phyloP scores from a whole-genome alignment of 2,113 vertebrate genomes.

The Hyperoodon ampullatus region DNA sequence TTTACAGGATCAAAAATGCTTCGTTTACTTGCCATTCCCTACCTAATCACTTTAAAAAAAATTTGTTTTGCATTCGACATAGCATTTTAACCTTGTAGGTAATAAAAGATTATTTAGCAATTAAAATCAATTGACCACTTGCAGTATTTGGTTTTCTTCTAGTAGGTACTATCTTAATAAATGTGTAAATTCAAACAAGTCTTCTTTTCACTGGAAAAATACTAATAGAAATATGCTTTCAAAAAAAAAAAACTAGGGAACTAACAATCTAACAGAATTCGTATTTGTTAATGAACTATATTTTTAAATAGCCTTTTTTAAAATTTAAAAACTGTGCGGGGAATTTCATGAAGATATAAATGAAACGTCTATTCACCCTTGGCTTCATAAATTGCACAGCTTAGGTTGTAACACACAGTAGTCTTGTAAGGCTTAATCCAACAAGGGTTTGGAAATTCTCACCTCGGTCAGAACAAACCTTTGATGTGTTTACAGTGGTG shows the following conservation, averaged over 20 bases:
- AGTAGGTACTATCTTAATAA: conserved; percentile 44
- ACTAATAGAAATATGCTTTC: conserved; percentile 58
- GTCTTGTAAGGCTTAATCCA: conserved; percentile 79
- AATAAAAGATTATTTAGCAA: conserved; percentile 57
- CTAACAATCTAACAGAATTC: conserved; percentile 55
- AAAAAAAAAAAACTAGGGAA: conserved; percentile 61
- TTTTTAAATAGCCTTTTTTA: conserved; percentile 27
- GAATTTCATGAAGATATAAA: conserved; percentile 67
- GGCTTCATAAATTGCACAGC: conserved; percentile 67
- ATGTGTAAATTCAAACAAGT: conserved; percentile 59
- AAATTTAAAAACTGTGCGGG: conserved; percentile 53
- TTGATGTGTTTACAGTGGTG: neutral
- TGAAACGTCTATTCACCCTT: conserved; percentile 63
- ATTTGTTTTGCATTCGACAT: neutral
- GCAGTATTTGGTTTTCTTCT: conserved; percentile 51
- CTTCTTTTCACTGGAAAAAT: conserved; percentile 64
- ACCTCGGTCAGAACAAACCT: conserved; percentile 42
- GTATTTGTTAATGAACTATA: conserved; percentile 49
- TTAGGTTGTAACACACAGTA: conserved; percentile 40
- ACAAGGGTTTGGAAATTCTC: conserved; percentile 66
- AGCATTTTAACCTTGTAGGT: conserved; percentile 54
- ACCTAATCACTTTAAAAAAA: neutral
- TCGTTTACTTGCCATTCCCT: conserved; percentile 29
- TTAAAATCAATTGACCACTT: conserved; percentile 50
- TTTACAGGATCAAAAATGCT: conserved; percentile 45